Conservation (phyloP, 2,113 vertebrate species). For the Ptilorrhoa leucosticta region DNA sequence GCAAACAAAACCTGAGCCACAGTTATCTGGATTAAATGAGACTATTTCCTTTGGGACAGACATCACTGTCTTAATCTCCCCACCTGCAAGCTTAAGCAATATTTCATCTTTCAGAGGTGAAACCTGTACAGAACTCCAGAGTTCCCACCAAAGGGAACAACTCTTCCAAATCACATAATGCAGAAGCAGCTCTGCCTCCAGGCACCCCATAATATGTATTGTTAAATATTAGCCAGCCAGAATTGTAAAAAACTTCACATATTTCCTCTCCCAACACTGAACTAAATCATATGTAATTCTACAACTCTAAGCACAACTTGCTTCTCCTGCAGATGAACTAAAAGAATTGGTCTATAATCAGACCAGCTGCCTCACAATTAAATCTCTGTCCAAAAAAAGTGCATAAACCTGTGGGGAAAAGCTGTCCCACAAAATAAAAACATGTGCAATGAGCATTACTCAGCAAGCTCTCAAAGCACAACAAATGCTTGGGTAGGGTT, state of each 20-base stretch:
- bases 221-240: slow-evolving; percentile 4
- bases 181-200: not conserved
- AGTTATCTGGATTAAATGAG: not conserved
- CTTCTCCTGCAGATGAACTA: not conserved
- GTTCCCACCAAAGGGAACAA: not conserved
- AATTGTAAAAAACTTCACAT: not conserved
- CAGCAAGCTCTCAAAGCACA: not conserved
- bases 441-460: not conserved
- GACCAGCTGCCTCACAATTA: not conserved
- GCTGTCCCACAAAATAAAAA: not conserved
- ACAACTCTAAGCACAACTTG: not conserved
- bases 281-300: not conserved
- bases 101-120: not conserved
- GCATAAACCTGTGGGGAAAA: not conserved
- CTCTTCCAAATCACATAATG: not conserved
- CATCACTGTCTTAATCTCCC: not conserved
- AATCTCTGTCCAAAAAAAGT: not conserved
- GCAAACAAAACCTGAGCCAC: not conserved
- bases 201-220: not conserved
- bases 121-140: not conserved
- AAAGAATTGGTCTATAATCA: not conserved
- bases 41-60: not conserved
- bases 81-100: not conserved
- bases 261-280: not conserved
- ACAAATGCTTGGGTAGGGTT: not conserved